A percentile compares a stretch with the other conserved stretches of the same genome.
Conservation (phyloP, 1,140 invertebrate species). For the Leptinotarsa lineolata region DNA sequence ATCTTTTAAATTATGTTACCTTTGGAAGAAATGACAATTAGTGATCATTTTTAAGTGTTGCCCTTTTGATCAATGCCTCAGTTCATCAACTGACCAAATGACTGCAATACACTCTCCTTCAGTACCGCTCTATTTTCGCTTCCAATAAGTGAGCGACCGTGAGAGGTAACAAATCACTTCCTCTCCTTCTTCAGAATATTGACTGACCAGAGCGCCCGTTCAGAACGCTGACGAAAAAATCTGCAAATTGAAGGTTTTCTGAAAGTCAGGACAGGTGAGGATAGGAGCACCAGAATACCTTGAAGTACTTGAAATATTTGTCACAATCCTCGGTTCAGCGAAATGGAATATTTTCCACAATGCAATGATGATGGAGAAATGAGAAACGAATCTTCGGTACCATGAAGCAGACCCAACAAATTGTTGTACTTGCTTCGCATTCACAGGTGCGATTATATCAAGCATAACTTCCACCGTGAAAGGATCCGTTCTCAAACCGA, state of each 20-base stretch:
- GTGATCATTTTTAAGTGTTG: constrained; percentile 57
- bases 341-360: constrained; percentile 14
- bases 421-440: constrained; percentile 32
- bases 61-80: constrained; percentile 55
- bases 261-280: constrained; percentile 28
- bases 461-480: constrained; percentile 40
- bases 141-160: constrained; percentile 47
- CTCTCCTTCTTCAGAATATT: constrained; percentile 37
- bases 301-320: background rate
- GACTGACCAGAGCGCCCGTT: constrained; percentile 37
- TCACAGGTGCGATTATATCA: constrained; percentile 47
- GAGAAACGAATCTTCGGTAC: constrained; percentile 27
- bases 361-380: constrained; percentile 4
- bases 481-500: constrained; percentile 19
- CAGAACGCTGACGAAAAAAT: constrained; percentile 41
- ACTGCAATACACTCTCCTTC: constrained; percentile 60
- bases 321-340: constrained; percentile 2
- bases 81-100: constrained; percentile 55
- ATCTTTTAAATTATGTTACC: constrained; percentile 56
- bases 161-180: constrained; percentile 44
- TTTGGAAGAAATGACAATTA: constrained; percentile 57
- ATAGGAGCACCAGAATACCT: constrained; percentile 8
- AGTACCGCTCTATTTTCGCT: constrained; percentile 56
- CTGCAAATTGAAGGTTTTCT: too few relatives aligned
- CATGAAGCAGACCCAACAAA: constrained; percentile 26